Base-by-base conservation (phyloP, 2,113 vertebrate species). In the Carettochelys insculpta region DNA sequence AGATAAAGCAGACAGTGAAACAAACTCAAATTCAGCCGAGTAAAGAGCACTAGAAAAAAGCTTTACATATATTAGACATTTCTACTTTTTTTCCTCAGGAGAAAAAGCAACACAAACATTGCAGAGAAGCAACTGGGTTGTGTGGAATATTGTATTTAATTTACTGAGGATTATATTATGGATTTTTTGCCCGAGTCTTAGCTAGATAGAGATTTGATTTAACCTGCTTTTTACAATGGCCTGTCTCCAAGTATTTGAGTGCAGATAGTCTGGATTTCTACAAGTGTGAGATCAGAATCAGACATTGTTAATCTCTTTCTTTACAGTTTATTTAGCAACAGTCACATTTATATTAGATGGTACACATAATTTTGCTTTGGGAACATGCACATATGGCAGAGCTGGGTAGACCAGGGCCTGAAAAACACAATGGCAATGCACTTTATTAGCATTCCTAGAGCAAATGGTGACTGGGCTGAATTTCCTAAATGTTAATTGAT, bases 401-500 rank as follows among this genome's bases (percentile, higher is more conserved):
- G 25, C 1, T 20, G 9, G 29, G 89, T 14, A n/a, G 61, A 16
- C 17, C 34, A n/a, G 61, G 34, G 61, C 24, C 24, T 56, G n/a
- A 58, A 20, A 91, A 83, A 82, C 12, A 65, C 45, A n/a, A 48
- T 29, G 41, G 11, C 80, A 76, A 11, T n/a, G 31, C 61, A 71
- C n/a, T 91, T 90, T 85, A 97, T 94, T 68, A 38, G 5, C 61
- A 88, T 92, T 87, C 90, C 61, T 52, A 77, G 17, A 89, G 51
- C 78, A 88, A 94, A 78, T 71, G 82, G 24, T 92, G 92, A 19
- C 17, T 5, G 85, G 73, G 94, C 88, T 95, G 90, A 92, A 92
- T 95, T 95, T 96, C 81, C 91, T 93, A 96, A 97, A 95, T 95
- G 94, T 94, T 97, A 97, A 97, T 73, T 94, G 96, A 96, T 77